These are phyloP conservation scores for Poeciliopsis turneri DNA, from an alignment of 2,797 vertebrate species.

Conservation along the genomic window DNA sequence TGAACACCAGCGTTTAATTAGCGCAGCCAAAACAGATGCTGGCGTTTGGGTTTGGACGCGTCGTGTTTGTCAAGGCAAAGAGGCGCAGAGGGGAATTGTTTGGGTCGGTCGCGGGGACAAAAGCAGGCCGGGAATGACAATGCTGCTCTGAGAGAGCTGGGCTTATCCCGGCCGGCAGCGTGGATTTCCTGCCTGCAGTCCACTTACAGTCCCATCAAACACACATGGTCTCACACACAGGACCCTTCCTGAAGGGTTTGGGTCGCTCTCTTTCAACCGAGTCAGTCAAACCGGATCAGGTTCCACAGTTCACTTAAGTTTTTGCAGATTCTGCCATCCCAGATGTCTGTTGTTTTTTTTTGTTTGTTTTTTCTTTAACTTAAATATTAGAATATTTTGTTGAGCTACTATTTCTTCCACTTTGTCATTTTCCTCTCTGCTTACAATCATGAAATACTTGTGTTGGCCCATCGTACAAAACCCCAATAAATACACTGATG, in stretches of 20 bases:
- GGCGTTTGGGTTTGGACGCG: slow-evolving; percentile 17
- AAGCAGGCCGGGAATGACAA: slow-evolving; percentile 74
- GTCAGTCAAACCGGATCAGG: background rate
- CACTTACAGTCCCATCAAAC: slow-evolving; percentile 61
- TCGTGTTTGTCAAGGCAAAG: slow-evolving; percentile 16
- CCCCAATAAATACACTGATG: background rate
- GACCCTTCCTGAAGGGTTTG: slow-evolving; percentile 16
- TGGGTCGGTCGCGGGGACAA: slow-evolving; percentile 69
- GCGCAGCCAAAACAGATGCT: background rate
- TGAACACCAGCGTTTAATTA: slow-evolving; percentile 1
- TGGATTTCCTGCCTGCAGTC: slow-evolving; percentile 79
- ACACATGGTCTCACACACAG: slow-evolving; percentile 17
- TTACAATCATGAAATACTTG: background rate
- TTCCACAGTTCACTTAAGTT: background rate
- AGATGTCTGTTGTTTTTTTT: no score
- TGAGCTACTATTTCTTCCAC: background rate
- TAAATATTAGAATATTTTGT: background rate
- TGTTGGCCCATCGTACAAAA: background rate
- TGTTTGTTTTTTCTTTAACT: no score
- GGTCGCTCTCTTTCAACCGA: slow-evolving; percentile 2
- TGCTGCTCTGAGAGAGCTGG: slow-evolving; percentile 68
- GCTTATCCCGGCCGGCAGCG: slow-evolving; percentile 71
- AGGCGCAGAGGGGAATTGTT: slow-evolving; percentile 40
- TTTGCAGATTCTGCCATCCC: background rate
- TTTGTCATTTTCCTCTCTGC: background rate